Base-by-base conservation (phyloP, 2,888 invertebrate species). In the Thecophora atra region DNA sequence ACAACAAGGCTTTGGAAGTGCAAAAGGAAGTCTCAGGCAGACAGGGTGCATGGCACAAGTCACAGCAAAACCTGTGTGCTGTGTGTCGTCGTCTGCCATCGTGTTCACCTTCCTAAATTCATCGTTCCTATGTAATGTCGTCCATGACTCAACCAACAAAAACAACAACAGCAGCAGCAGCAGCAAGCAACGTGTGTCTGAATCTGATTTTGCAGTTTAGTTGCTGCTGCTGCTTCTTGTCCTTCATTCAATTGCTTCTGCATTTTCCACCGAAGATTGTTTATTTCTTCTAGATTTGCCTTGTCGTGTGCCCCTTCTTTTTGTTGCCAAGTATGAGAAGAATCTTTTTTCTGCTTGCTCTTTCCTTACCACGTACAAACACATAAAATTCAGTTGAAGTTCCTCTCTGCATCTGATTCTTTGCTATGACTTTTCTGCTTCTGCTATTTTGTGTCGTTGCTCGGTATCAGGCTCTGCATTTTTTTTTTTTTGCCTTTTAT, bases 151-250 rank as follows among this genome's bases (percentile, higher is more conserved):
- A 64, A 44, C 58, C 56, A 58, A 21, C 13, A 62, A 37, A 8
- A 6, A 37, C 37, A 37, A 2, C 37, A n/a, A n/a, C n/a, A n/a
- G n/a, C n/a, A n/a, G n/a, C n/a, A n/a, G n/a, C n/a, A n/a, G n/a
- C n/a, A n/a, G n/a, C n/a, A n/a, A n/a, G n/a, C 72, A 72, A 72
- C 67, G 63, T 67, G 67, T 54, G 72, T 72, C 67, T 72, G 68
- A 52, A 44, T 37, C 21, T 63, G 47, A 60, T 62, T 71, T 71
- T 71, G 30, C 47, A 15, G 60, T 64, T 64, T 42, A 63, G 15
- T 44, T 11, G 47, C n/a, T 15, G 28, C 26, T 19, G 64, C 47
- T 66, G 19, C 28, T 28, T 17, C n/a, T 54, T 52, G 28, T 68
- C 52, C 15, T 68, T 58, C 21, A 56, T 56, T 1, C 62, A 26